Evolutionary conservation across 2,113 vertebrate species (phyloP), one percentile per base, ranked within the genome.

Genomic region (Hepsetus odoe): DNA sequence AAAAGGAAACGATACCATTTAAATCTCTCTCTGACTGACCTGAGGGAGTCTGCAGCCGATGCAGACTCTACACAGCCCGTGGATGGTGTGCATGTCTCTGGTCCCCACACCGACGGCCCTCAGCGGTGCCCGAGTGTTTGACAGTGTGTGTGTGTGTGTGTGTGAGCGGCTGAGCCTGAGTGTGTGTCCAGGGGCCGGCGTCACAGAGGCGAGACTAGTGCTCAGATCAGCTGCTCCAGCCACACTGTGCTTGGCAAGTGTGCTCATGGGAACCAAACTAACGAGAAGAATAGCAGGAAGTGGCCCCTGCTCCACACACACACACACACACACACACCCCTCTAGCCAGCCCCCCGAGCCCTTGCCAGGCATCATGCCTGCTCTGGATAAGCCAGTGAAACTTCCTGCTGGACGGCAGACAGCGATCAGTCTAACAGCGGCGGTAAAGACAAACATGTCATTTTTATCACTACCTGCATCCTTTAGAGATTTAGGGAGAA

Each of bases 251-350:
- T 94, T 95, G 94, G 95, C 95, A 94, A 91, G 90, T 92, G 92
- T 89, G 91, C 94, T 94, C 95, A 93, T 96, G 95, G 94, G 95
- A 97, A 97, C 95, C 93, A 93, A 90, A 92, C 90, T 91, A 88
- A 76, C 64, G 91, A 96, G 91, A 97, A 98, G 96, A 98, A 98
- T 98, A 89, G 95, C 93, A 97, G 96, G 96, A 98, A 98, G 92
- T 95, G 93, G 94, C 96, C 95, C 95, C 95, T 92, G 93, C 94
- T 14, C 77, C 80, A 62, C 86, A 61, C 69, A 64, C 74, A 77
- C 77, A 70, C 65, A 20, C 56, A 61, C 93, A 93, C 93, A 94
- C 74, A 79, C 81, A 83, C 86, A 85, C 74, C 87, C 87, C 87
- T 85, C 46, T 80, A 80, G 85, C 42, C 81, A 82, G 83, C 26